phyloP scores from a whole-genome alignment of 2,113 vertebrate genomes.

The Carettochelys insculpta region DNA sequence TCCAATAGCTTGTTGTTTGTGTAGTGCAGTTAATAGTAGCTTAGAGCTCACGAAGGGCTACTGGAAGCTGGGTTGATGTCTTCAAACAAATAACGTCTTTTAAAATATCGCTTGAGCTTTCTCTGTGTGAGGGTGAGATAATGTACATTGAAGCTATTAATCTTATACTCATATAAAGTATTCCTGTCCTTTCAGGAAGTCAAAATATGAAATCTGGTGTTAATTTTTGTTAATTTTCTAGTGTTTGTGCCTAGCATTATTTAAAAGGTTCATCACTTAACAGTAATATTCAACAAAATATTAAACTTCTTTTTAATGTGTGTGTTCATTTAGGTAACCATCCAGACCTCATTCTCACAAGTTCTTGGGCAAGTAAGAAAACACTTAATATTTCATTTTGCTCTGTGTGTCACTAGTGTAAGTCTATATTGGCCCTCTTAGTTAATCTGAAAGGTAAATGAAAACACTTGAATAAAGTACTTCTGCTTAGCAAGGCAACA shows the following conservation, averaged over 20 bases:
- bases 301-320: neutral
- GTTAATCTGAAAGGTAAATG: neutral
- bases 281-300: neutral
- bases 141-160: neutral
- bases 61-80: neutral
- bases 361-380: constrained; percentile 93
- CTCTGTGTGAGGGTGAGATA: neutral
- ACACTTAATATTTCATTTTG: neutral
- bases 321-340: constrained; percentile 79
- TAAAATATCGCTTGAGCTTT: neutral
- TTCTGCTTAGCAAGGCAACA: neutral
- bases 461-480: neutral
- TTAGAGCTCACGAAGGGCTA: neutral
- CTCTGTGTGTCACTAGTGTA: neutral
- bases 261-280: neutral
- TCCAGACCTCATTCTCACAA: constrained; percentile 88
- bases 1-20: neutral
- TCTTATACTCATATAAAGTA: neutral
- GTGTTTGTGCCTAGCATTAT: neutral
- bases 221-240: neutral
- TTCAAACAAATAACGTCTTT: neutral
- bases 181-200: neutral
- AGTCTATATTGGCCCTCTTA: neutral
- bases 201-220: neutral
- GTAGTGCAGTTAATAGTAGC: neutral